Evolutionary conservation across 2,888 invertebrate genomes (phyloP).

Genomic region (Abrostola tripartita): DNA sequence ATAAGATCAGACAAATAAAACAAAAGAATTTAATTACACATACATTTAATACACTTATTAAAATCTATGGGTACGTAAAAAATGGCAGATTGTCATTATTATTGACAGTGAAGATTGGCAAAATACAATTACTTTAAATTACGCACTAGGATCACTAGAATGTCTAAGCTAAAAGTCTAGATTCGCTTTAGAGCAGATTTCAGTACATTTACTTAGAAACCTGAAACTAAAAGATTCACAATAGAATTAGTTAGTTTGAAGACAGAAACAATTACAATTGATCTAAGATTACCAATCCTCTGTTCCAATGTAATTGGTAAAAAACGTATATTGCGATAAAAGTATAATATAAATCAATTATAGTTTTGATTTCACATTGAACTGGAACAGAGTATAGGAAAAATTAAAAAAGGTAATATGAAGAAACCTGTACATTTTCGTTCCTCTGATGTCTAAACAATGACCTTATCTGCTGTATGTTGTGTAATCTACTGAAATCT

Average conservation of each 20-base stretch:
- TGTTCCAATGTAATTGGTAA: too few relatives aligned
- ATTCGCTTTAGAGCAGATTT: conserved; percentile 66
- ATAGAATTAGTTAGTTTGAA: conserved; percentile 1
- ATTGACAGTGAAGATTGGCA: conserved; percentile 86
- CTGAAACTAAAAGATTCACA: not conserved
- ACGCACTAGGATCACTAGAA: conserved; percentile 76
- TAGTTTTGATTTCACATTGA: not conserved
- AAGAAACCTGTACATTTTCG: too few relatives aligned
- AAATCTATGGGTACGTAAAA: conserved; percentile 86
- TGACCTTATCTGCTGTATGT: too few relatives aligned
- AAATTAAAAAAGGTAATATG: too few relatives aligned
- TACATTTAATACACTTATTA: conserved; percentile 85
- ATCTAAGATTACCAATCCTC: too few relatives aligned
- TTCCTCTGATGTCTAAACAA: too few relatives aligned
- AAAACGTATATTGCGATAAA: too few relatives aligned
- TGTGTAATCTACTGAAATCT: conserved; percentile 73
- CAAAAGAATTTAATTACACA: conserved; percentile 68
- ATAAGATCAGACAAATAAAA: conserved; percentile 51
- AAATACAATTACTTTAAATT: conserved; percentile 80
- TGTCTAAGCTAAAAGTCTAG: conserved; percentile 75
- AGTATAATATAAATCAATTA: too few relatives aligned
- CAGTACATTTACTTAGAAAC: conserved; percentile 59
- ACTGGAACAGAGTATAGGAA: too few relatives aligned
- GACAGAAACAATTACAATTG: too few relatives aligned
- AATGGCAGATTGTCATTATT: conserved; percentile 86